These are phyloP conservation scores for Apeltes quadracus DNA, from an alignment of 2,113 vertebrate genomes.

Conservation along the genomic window DNA sequence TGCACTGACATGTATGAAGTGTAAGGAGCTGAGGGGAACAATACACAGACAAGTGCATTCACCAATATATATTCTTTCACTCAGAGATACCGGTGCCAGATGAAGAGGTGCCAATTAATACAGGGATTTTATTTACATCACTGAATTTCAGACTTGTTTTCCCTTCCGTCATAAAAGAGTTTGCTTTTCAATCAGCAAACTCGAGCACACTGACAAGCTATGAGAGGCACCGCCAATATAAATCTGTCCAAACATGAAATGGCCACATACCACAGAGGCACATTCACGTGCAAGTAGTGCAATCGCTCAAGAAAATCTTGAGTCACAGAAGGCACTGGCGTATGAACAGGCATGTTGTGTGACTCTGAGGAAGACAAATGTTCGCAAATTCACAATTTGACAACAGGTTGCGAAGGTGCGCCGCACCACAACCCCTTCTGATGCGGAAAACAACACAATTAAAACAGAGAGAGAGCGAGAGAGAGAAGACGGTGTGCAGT, in stretches of 20 bases:
- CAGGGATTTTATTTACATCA: slow-evolving; percentile 17
- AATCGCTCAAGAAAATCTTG: slow-evolving; percentile 27
- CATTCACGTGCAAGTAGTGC: slow-evolving; percentile 37
- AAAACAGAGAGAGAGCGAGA: neutral
- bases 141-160: slow-evolving; percentile 29
- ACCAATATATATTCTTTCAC: slow-evolving; percentile 13
- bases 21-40: no score
- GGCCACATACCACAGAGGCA: slow-evolving; percentile 28
- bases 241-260: slow-evolving; percentile 33
- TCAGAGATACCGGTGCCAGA: slow-evolving; percentile 21
- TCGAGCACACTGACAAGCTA: slow-evolving; percentile 30
- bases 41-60: slow-evolving; percentile 12
- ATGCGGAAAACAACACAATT: slow-evolving; percentile 26
- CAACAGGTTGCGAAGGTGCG: slow-evolving; percentile 4
- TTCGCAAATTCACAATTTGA: slow-evolving; percentile 26
- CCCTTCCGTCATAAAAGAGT: slow-evolving; percentile 16
- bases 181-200: slow-evolving; percentile 11
- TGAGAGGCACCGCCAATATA: slow-evolving; percentile 42
- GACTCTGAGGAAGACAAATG: slow-evolving; percentile 34
- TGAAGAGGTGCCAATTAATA: slow-evolving; percentile 47
- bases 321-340: neutral
- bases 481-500: slow-evolving; percentile 4
- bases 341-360: slow-evolving; percentile 23
- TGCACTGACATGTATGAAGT: slow-evolving; percentile 12
- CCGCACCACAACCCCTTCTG: neutral